A percentile compares a stretch with the other conserved stretches of the same genome.
phyloP scores from a whole-genome alignment of 2,797 vertebrate species.

The Phrynocephalus vlangalii region DNA sequence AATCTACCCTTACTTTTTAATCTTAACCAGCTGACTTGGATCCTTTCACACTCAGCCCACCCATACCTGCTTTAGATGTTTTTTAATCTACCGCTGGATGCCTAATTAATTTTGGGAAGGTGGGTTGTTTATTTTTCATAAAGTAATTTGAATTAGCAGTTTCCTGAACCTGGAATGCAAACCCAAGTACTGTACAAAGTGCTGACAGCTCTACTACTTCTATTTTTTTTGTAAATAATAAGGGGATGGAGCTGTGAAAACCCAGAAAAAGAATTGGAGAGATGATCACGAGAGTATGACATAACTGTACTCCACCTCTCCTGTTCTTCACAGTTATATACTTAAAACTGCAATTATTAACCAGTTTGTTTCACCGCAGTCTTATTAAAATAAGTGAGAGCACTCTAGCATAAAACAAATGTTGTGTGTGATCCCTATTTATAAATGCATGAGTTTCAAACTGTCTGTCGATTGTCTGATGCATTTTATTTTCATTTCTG shows the following conservation, averaged over 20 bases:
- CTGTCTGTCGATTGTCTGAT: constrained; percentile 49
- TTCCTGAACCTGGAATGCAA: not conserved
- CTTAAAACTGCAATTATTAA: not conserved
- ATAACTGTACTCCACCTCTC: not conserved
- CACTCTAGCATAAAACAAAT: not conserved
- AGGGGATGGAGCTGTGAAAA: not conserved
- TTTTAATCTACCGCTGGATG: not conserved
- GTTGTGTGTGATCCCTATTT: not conserved
- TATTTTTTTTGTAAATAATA: not conserved
- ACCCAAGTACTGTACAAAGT: not conserved
- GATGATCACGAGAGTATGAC: not conserved
- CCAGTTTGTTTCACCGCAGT: not conserved
- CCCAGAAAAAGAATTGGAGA: not conserved
- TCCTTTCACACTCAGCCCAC: not conserved
- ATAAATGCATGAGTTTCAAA: not conserved
- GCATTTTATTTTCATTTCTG: constrained; percentile 72
- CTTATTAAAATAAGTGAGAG: not conserved
- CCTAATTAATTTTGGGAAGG: not conserved
- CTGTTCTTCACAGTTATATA: not conserved
- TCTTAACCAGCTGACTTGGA: too few relatives aligned
- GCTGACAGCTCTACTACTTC: not conserved
- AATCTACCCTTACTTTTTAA: not conserved
- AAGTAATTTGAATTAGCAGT: not conserved
- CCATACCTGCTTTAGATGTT: not conserved
- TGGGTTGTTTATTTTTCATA: not conserved